These are phyloP conservation scores for Lutjanus argentimaculatus DNA, from an alignment of 2,797 vertebrate genomes.

Conservation along the genomic window DNA sequence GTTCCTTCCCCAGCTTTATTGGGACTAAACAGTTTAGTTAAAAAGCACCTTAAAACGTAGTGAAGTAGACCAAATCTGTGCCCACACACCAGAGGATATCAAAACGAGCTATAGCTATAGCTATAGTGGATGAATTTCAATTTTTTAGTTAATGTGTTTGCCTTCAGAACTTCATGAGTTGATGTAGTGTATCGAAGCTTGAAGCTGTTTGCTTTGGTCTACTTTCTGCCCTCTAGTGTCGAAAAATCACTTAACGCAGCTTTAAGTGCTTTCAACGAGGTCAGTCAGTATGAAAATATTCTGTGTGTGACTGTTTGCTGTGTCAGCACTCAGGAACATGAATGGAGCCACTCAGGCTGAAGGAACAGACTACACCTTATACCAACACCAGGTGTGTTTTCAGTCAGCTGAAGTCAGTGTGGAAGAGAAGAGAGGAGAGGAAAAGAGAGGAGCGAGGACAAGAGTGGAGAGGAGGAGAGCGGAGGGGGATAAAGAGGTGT, in stretches of 20 bases:
- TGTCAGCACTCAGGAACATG: constrained; percentile 65
- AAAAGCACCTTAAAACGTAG: no score
- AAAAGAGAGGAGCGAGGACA: constrained; percentile 7
- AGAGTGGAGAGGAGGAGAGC: constrained; percentile 15
- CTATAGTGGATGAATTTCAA: no score
- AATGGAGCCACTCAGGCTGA: constrained; percentile 66
- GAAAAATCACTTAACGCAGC: constrained; percentile 19
- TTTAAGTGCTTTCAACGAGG: constrained; percentile 33
- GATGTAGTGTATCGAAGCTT: neutral
- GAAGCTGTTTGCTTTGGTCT: constrained; percentile 1
- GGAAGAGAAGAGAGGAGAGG: constrained; percentile 4
- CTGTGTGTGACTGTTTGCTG: constrained; percentile 48
- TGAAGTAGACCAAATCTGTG: no score
- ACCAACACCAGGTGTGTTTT: constrained; percentile 72
- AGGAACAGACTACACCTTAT: constrained; percentile 72
- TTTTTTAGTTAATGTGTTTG: neutral
- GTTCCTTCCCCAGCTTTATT: no score
- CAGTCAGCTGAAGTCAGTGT: constrained; percentile 54
- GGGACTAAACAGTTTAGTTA: no score
- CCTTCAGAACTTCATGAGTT: neutral
- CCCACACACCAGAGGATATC: no score
- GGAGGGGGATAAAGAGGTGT: constrained; percentile 65
- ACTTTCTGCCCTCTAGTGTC: constrained; percentile 34
- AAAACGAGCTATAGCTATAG: no score
- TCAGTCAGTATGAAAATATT: constrained; percentile 36